Percentiles rank a stretch among this genome's conserved stretches.
Conservation (phyloP, 2,888 invertebrate species). For the Nomada flava region DNA sequence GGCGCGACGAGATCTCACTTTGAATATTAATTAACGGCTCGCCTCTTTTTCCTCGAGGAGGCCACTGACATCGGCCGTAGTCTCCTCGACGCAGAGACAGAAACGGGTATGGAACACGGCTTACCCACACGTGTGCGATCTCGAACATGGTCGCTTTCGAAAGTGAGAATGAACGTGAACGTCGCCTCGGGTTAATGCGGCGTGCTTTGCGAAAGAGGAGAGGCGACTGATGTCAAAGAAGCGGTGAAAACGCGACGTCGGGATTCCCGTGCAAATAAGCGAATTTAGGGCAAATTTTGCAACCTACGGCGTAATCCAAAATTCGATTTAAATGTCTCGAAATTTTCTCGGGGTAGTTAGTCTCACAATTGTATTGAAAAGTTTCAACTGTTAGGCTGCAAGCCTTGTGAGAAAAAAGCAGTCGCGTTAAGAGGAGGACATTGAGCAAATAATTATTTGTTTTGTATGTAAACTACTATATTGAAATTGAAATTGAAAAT, state of each 20-base stretch:
- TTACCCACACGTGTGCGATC: conserved; percentile 20
- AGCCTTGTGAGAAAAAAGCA: no score
- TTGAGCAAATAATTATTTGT: no score
- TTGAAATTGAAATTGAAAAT: no score
- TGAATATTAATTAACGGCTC: conserved; percentile 76
- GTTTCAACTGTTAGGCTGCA: no score
- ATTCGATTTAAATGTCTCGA: no score
- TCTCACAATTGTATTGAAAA: no score
- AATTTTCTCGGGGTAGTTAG: no score
- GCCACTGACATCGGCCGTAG: conserved; percentile 69
- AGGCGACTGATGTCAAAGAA: neutral
- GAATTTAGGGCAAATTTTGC: neutral
- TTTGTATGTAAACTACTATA: no score
- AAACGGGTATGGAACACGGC: conserved; percentile 10
- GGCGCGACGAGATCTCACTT: conserved; percentile 72
- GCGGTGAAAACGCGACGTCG: neutral
- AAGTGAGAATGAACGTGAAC: conserved; percentile 70
- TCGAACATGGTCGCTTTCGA: conserved; percentile 60
- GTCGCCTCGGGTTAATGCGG: conserved; percentile 39
- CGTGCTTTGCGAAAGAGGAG: conserved; percentile 41
- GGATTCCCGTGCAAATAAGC: neutral
- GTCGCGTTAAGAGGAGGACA: no score
- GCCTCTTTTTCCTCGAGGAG: conserved; percentile 64
- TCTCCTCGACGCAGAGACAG: conserved; percentile 8
- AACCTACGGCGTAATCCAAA: neutral